These are phyloP conservation scores for Empis stercorea DNA, from an alignment of 2,888 invertebrate genomes.

Conservation along the genomic window DNA sequence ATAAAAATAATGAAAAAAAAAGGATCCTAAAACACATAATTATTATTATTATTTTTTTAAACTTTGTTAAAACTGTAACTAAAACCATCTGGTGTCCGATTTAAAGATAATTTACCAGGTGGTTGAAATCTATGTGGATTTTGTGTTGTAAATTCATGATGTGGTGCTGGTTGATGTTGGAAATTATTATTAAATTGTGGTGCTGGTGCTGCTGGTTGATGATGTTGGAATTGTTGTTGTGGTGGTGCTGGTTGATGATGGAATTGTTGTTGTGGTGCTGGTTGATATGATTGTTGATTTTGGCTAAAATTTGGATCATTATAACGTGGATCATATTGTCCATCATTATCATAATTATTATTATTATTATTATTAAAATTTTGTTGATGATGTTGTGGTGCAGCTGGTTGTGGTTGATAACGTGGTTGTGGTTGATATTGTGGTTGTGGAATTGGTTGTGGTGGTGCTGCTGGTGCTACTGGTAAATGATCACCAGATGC, in stretches of 20 bases:
- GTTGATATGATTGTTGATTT: conserved; percentile 28
- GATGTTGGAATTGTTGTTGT: conserved; percentile 27
- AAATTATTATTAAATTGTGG: conserved; percentile 22
- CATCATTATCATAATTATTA: conserved; percentile 32
- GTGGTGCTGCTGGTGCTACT: conserved; percentile 45
- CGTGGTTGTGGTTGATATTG: conserved; percentile 38
- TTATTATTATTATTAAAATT: conserved; percentile 18
- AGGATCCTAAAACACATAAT: too few species aligned
- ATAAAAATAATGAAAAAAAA: too few species aligned
- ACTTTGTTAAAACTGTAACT: conserved; percentile 71
- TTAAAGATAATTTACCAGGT: conserved; percentile 73
- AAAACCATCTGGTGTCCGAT: conserved; percentile 78
- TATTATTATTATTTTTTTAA: too few species aligned
- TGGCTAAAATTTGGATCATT: conserved; percentile 31
- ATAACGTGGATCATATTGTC: conserved; percentile 35
- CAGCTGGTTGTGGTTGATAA: conserved; percentile 30
- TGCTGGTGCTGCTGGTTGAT: conserved; percentile 38
- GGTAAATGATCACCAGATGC: conserved; percentile 71
- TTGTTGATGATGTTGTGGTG: conserved; percentile 20
- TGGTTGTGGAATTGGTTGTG: conserved; percentile 41
- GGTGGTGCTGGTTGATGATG: conserved; percentile 23
- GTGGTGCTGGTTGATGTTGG: conserved; percentile 23
- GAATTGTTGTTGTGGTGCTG: conserved; percentile 19
- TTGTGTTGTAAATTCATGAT: conserved; percentile 43
- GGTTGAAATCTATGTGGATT: conserved; percentile 64